Evolutionary conservation across 2,888 invertebrate genomes (phyloP).

Genomic region (Seladonia tumulorum): DNA sequence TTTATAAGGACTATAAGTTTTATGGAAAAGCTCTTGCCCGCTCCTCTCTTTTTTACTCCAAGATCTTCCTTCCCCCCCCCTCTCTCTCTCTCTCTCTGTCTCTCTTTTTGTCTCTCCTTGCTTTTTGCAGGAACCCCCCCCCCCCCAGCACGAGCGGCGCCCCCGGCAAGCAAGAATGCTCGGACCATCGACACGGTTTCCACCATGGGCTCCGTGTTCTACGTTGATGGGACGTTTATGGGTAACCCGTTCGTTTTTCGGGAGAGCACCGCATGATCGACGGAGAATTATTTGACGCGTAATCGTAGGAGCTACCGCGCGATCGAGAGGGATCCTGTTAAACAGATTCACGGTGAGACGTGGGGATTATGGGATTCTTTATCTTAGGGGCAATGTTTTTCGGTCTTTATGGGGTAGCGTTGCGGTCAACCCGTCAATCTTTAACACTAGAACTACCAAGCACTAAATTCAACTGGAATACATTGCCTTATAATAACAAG

Average conservation of each 20-base stretch:
- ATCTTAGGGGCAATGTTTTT: conserved; percentile 1
- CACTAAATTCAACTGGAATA: too few species aligned
- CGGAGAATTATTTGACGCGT: neutral
- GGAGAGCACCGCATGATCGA: neutral
- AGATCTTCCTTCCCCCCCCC: neutral
- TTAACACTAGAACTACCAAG: neutral
- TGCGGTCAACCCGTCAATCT: neutral
- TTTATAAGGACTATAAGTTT: conserved; percentile 75
- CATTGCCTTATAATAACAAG: too few species aligned
- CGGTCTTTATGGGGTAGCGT: neutral
- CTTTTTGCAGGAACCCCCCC: neutral
- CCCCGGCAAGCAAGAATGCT: neutral
- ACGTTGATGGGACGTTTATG: neutral
- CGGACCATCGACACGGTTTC: neutral
- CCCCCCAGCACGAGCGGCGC: conserved; percentile 4
- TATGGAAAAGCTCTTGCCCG: conserved; percentile 56
- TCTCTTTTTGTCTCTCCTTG: neutral
- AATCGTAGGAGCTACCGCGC: neutral
- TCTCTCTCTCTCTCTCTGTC: neutral
- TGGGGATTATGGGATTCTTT: neutral
- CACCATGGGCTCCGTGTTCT: neutral
- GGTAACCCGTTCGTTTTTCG: neutral
- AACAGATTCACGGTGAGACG: neutral
- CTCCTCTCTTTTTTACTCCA: neutral
- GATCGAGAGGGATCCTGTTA: neutral